Base-by-base conservation (phyloP, 2,113 vertebrate genomes). In the Synchiropus splendidus region DNA sequence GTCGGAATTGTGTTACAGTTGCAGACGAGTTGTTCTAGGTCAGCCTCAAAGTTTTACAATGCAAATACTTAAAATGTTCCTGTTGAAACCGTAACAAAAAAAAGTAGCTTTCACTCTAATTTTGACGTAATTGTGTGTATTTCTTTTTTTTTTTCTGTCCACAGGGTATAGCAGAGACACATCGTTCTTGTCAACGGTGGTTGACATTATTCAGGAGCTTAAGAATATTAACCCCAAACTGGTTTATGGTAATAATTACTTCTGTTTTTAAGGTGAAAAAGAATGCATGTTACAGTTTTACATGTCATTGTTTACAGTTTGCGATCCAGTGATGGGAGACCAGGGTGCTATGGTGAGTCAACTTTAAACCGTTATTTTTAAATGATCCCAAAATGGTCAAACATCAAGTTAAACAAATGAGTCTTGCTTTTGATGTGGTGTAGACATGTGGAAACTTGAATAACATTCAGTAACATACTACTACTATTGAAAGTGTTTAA, bases 271-370 rank as follows among this genome's bases (percentile, higher is more conserved):
- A n/a, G n/a, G n/a, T n/a, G n/a, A n/a, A n/a, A n/a, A 27, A 27
- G 21, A 4, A 27, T 5, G 8, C 4, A 2, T 9, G 10, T n/a
- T 13, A 18, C 5, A 14, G 15, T 18, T 12, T 2, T 10, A 6
- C 1, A 12, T 13, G 12, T 34, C 12, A 1, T 35, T 58, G 69
- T 68, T 0, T 13, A 15, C 81, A 97, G 92, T 94, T 18, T 97
- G 92, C 14, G 92, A 97, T 77, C 92, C 92, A 6, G 92, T 97
- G 49, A 86, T 97, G 88, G 92, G 92, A n/a, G 92, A 97, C 83
- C 89, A 92, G 3, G 92, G 91, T 54, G 85, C 83, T n/a, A 97
- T 97, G 92, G 92, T 97, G 55, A 81, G 88, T 74, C 13, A 54
- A 16, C 12, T 32, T 18, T 8, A 27, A 27, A 4, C 21, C n/a